phyloP scores from a whole-genome alignment of 2,113 vertebrate genomes.

The Emydocephalus ijimae region DNA sequence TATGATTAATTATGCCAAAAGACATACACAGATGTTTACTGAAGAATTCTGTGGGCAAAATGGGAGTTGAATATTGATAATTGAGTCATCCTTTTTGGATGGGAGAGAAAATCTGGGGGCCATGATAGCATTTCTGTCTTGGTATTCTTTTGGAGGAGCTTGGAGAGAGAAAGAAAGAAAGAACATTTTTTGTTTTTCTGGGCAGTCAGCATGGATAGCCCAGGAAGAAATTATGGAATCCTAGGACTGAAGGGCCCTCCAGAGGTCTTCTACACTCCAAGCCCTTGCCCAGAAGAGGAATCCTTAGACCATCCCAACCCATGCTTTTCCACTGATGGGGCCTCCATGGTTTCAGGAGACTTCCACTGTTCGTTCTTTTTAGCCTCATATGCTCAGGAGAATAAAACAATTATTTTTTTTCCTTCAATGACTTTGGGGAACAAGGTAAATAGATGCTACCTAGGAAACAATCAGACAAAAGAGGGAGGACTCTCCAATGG shows the following conservation, averaged over 20 bases:
- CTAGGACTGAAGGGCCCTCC: not conserved
- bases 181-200: not conserved
- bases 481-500: not conserved
- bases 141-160: not conserved
- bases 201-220: rapidly evolving
- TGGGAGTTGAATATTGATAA: constrained; percentile 49
- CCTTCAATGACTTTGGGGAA: not conserved
- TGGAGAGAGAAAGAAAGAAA: not conserved
- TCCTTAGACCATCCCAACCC: not conserved
- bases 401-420: not conserved
- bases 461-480: not conserved
- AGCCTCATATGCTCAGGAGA: not conserved
- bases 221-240: not conserved
- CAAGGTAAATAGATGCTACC: not conserved
- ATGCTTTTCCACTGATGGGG: not conserved
- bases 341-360: not conserved
- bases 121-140: rapidly evolving
- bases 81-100: constrained; percentile 24
- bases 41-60: constrained; percentile 40
- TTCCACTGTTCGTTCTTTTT: not conserved
- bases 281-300: not conserved
- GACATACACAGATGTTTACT: constrained; percentile 35
- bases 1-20: constrained; percentile 61
- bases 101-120: not conserved
- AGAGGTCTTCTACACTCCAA: not conserved